Evolutionary conservation across 1,140 invertebrate species (phyloP), one percentile per base, ranked within the genome.

Genomic region (Daktulosphaira vitifoliae): DNA sequence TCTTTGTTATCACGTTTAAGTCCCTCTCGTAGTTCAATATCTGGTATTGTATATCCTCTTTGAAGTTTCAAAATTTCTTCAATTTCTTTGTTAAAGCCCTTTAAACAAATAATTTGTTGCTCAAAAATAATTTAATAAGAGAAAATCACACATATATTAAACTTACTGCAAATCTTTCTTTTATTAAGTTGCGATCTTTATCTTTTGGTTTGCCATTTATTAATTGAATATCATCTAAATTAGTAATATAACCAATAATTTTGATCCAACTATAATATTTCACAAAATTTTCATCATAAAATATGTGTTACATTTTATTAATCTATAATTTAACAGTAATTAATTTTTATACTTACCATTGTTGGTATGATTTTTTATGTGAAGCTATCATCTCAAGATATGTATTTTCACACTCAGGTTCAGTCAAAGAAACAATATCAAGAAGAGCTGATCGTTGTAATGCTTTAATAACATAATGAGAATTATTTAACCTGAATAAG

Each of bases 81-180:
- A 70, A 97, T 85, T 77, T 97, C 94, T 73, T 93, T 92, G 74
- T 96, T 96, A 74, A 98, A 96, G 53, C 82, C 85, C 90, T 86
- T 33, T 33, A 33, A 6, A 33, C 29, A 33, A 6, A 33, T 33
- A 33, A 33, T 33, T 33, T 33, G 5, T 33, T 33, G 29, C 29
- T 33, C 29, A n/a, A n/a, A n/a, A n/a, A n/a, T n/a, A n/a, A n/a
- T n/a, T n/a, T 52, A 16, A 37, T 9, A 8, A n/a, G 48, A 51
- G 7, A 33, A 48, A 26, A 20, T 68, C 13, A 16, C 9, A n/a
- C n/a, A n/a, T n/a, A n/a, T n/a, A 2, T 20, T 20, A 11, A 67
- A 78, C 81, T 80, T 76, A 91, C 89, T 53, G 89, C 81, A 78
- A 93, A 94, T 71, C 90, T 90, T 72, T 98, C 95, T 77, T 98